Evolutionary conservation across 2,888 invertebrate genomes (phyloP), one percentile per base, ranked within the genome.

Genomic region (Melinaea marsaeus): DNA sequence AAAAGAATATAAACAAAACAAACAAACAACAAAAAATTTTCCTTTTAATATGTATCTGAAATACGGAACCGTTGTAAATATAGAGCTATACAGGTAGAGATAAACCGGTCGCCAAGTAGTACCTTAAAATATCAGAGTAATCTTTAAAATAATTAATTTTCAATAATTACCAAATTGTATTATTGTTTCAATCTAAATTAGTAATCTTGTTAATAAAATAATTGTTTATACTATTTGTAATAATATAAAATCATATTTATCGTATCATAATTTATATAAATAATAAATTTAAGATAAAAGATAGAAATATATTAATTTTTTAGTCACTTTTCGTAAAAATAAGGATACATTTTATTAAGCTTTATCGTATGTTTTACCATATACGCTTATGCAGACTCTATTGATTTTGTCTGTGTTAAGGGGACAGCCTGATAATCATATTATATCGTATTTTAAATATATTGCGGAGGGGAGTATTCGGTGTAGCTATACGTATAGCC

Each of bases 341-440:
- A 42, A 9, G 6, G 9, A 42, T 9, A 42, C 37, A 54, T 57
- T 35, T 57, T 58, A 51, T 37, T 45, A 11, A 35, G 69, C 48
- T 65, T 73, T 74, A 80, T 85, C 81, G 73, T 71, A 58, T 67
- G 70, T 78, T 83, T 85, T 84, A 79, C 79, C 85, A 77, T 87
- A 78, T 88, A 86, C 88, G 68, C 70, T 67, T 72, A 78, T 78
- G 84, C 87, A 89, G 89, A 87, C 90, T 80, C 81, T 90, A 90
- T 90, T 81, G 90, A 90, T 90, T 90, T 89, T 89, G 90, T 90
- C 90, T 89, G 88, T 88, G 87, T 88, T 86, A 90, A 88, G 90
- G 89, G 89, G 88, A 86, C 88, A 87, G 81, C 71, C 74, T 83
- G 83, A 84, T 88, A 89, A 90, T 87, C 84, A 86, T 85, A 85